phyloP scores from a whole-genome alignment of 30 jellyfish, hydroid and myxozoan genomes.

The Hydra vulgaris region DNA sequence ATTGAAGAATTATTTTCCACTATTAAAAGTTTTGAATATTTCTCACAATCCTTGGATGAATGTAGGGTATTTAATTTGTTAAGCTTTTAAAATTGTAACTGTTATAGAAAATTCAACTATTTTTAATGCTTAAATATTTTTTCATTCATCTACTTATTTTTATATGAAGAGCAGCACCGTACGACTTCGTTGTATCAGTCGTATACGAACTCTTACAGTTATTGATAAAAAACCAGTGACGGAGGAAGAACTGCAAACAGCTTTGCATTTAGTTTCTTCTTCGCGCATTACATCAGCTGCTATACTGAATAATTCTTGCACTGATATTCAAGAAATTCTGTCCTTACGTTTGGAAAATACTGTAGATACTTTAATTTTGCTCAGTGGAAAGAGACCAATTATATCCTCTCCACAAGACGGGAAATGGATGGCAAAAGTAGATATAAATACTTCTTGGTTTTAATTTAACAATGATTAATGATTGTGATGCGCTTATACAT shows the following conservation, averaged over 20 bases:
- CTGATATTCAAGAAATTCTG: conserved; percentile 44
- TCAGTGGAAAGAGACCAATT: conserved; percentile 44
- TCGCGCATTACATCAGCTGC: conserved; percentile 73
- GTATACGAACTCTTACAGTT: conserved; percentile 52
- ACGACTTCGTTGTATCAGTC: conserved; percentile 81
- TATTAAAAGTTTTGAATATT: conserved; percentile 28
- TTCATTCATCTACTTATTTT: too few species aligned
- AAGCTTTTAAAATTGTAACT: too few species aligned
- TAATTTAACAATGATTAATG: too few species aligned
- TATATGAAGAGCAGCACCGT: conserved; percentile 53
- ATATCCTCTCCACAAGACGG: conserved; percentile 51
- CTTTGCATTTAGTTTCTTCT: conserved; percentile 67
- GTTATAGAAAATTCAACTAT: too few species aligned
- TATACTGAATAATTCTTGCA: conserved; percentile 65
- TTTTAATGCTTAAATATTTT: too few species aligned
- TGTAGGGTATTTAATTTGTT: conserved; percentile 20
- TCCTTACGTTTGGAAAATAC: conserved; percentile 45
- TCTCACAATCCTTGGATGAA: conserved; percentile 69
- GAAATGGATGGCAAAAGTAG: conserved; percentile 62
- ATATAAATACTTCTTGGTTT: not conserved
- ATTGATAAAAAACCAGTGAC: conserved; percentile 48
- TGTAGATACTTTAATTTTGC: conserved; percentile 33
- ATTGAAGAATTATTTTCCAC: conserved; percentile 53
- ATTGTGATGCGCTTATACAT: too few species aligned
- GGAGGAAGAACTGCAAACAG: conserved; percentile 66